Evolutionary conservation across 2,797 vertebrate genomes (phyloP), one percentile per base, ranked within the genome.

Genomic region (Phrynocephalus vlangalii): DNA sequence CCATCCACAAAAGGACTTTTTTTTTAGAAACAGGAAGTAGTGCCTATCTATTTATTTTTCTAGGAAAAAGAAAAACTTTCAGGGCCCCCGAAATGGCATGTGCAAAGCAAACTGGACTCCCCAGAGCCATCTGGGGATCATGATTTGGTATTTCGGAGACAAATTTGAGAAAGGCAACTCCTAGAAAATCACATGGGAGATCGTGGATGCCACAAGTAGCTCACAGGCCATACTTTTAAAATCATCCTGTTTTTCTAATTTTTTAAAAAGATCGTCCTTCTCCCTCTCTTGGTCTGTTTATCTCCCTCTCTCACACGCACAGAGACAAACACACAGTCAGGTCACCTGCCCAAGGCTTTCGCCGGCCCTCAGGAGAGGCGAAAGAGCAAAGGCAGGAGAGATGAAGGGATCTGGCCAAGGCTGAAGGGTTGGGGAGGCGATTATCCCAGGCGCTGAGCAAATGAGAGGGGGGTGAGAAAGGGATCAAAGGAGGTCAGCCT

Each of bases 361-460:
- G n/a, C 16, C 11, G 60, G 79, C n/a, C 30, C 3, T 44, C 52
- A 10, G 18, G 72, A 56, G 38, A 44, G 38, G 38, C 2, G 13
- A 38, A 16, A 72, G 38, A 70, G 50, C 22, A 6, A 75, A 16
- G 10, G 7, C 48, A 50, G 20, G 60, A 28, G 26, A 30, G 13
- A 13, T 1, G 56, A 8, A 28, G n/a, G 20, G 18, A 9, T 1
- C 24, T 13, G 52, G 30, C n/a, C 22, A 3, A 72, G 20, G 1
- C 13, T 6, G 2, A n/a, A 22, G 13, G 33, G 3, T 3, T 16
- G 2, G 18, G n/a, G 4, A 8, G 28, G 7, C 30, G 10, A 3
- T 83, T 52, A 7, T 8, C 66, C 44, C 20, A 26, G 16, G 44
- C 3, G 24, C 1, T 33, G 48, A 30, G 67, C 22, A 68, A 48